A percentile compares a stretch with the other conserved stretches of the same genome.
Evolutionary conservation across 53 echinoderm and acorn worm species (phyloP).

Genomic region (Zoroaster sp.): DNA sequence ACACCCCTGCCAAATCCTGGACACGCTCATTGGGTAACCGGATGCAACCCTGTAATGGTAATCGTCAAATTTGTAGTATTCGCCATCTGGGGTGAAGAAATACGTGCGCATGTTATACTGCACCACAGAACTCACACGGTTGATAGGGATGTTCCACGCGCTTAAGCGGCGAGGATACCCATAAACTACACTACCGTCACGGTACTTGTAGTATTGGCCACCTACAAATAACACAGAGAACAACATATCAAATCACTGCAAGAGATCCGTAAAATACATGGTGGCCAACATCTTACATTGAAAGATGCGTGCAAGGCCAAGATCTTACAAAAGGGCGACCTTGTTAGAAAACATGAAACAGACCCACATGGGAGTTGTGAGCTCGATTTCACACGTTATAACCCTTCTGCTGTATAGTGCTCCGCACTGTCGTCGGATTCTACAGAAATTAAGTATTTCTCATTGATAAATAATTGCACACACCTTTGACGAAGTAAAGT

Average conservation of each 20-base stretch:
- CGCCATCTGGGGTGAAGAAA: conserved; percentile 21
- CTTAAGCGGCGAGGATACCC: conserved; percentile 43
- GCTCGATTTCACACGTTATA: no score
- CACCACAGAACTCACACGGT: conserved; percentile 4
- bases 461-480: no score
- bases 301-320: no score
- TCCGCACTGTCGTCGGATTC: no score
- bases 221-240: neutral
- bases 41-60: neutral
- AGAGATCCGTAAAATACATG: no score
- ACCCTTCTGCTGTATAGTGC: no score
- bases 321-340: no score
- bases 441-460: no score
- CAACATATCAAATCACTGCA: no score
- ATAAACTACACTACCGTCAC: neutral
- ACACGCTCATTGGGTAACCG: conserved; percentile 10
- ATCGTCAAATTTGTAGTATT: conserved; percentile 48
- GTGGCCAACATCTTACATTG: no score
- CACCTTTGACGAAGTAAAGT: conserved; percentile 85
- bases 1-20: conserved; percentile 45
- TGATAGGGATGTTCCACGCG: neutral
- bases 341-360: no score
- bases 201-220: conserved; percentile 39
- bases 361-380: no score
- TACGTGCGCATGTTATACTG: conserved; percentile 28